A percentile compares a stretch with the other conserved stretches of the same genome.
Evolutionary conservation across 2,888 invertebrate species (phyloP).

Genomic region (Elgonia sp.): DNA sequence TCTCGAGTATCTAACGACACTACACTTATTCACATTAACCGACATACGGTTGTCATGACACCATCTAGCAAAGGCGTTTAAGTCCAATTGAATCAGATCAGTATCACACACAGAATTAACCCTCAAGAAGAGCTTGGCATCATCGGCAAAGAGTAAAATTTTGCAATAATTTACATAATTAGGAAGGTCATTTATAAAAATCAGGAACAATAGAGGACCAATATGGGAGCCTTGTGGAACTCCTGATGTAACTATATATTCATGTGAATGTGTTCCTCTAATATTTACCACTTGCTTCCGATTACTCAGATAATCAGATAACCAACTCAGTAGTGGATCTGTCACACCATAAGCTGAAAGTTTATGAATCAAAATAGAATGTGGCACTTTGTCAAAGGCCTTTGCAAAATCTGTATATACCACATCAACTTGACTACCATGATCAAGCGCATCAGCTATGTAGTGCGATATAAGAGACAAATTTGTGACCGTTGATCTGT

Average conservation of each 20-base stretch:
- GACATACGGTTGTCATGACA: neutral
- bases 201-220: slow-evolving; percentile 20
- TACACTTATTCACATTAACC: neutral
- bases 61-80: neutral
- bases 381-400: neutral
- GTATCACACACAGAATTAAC: neutral
- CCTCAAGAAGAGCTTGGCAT: neutral
- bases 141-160: too few species aligned
- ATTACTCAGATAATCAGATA: slow-evolving; percentile 1
- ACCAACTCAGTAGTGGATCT: neutral
- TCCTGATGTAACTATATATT: neutral
- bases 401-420: too few species aligned
- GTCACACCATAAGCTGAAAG: too few species aligned
- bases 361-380: neutral
- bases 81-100: neutral
- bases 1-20: too few species aligned
- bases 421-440: neutral
- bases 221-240: slow-evolving; percentile 33
- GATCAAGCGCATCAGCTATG: neutral
- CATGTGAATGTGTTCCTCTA: neutral
- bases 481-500: too few species aligned
- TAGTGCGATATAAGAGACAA: too few species aligned
- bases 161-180: neutral
- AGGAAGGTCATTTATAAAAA: slow-evolving; percentile 24
- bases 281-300: neutral